These are phyloP conservation scores for Terrapene triunguis DNA, from an alignment of 2,113 vertebrate genomes.

Conservation along the genomic window DNA sequence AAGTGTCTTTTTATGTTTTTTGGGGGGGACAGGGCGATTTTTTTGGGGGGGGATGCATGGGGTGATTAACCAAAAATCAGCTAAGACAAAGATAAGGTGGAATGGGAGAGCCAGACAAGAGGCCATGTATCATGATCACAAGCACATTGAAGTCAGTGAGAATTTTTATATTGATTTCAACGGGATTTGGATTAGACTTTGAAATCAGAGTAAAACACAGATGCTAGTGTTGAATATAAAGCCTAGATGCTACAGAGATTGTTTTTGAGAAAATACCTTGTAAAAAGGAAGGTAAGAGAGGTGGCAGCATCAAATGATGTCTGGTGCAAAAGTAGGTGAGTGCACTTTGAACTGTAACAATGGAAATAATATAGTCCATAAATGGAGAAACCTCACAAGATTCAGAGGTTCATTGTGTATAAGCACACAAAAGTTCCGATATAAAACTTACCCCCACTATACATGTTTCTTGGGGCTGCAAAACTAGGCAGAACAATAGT, in stretches of 20 bases:
- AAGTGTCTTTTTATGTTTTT: background rate
- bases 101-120: background rate
- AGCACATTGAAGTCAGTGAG: background rate
- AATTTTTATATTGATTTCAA: background rate
- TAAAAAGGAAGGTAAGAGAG: background rate
- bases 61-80: background rate
- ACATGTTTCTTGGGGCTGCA: rapidly evolving
- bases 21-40: too few relatives aligned
- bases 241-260: background rate
- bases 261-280: background rate
- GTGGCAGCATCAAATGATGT: background rate
- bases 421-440: background rate
- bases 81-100: background rate
- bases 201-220: background rate
- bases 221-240: background rate
- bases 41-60: background rate
- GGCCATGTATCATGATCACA: background rate
- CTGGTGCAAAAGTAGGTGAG: background rate
- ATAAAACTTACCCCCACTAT: background rate
- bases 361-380: background rate
- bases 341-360: background rate
- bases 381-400: background rate
- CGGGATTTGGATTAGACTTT: background rate
- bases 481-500: background rate
- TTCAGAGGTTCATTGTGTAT: background rate